phyloP scores from a whole-genome alignment of 2,797 vertebrate species.

The Pseudochirops corinnae region DNA sequence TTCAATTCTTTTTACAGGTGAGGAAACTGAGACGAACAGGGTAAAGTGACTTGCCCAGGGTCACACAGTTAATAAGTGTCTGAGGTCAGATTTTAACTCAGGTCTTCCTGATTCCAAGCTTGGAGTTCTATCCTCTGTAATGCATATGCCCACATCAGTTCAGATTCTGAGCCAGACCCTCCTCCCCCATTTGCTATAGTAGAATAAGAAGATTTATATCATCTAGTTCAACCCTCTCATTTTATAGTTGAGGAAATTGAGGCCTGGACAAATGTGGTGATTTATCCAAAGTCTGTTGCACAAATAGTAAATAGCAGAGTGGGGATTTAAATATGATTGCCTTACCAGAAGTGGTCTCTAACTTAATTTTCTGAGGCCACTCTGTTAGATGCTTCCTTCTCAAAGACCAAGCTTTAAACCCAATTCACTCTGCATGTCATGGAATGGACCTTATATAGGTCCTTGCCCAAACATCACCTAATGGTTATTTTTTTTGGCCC shows the following conservation, averaged over 20 bases:
- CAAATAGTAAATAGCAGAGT: not conserved
- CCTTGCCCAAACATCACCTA: no score
- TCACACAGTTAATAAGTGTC: not conserved
- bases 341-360: not conserved
- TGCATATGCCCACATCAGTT: not conserved
- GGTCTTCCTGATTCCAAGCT: not conserved
- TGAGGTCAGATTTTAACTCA: not conserved
- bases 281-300: not conserved
- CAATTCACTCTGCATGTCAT: no score
- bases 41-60: not conserved
- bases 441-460: no score
- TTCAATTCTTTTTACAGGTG: not conserved
- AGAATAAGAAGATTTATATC: not conserved
- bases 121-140: not conserved
- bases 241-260: constrained; percentile 9
- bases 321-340: not conserved
- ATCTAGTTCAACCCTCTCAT: not conserved
- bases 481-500: no score
- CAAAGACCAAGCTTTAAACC: no score
- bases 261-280: constrained; percentile 1
- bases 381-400: not conserved
- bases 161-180: not conserved
- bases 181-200: not conserved
- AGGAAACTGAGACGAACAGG: not conserved
- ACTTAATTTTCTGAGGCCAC: not conserved